Base-by-base conservation (phyloP, 2,888 invertebrate genomes). In the Pilophorus perplexus region DNA sequence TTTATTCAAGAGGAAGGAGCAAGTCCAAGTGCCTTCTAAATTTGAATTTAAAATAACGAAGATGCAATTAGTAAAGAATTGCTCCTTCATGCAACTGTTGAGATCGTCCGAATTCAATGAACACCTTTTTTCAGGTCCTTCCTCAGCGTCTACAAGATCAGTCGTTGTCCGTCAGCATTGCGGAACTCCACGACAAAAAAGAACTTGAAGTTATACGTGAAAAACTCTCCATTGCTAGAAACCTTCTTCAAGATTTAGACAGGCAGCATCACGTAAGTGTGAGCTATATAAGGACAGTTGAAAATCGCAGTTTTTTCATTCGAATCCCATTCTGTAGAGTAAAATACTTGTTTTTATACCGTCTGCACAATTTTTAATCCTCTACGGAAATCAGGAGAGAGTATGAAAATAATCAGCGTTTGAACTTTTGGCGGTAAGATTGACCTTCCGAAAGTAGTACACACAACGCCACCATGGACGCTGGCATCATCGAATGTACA, bases 121-220 rank as follows among this genome's bases (percentile, higher is more conserved):
- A 12, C 33, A 10, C 16, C 42, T 6, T 60, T 48, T 66, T 69
- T 0, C 77, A 88, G 83, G 86, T 93, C n/a, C 76, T 93, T 12
- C 93, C 94, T 0, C 88, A 89, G 73, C 84, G 96, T 8, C 87
- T 97, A 66, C 93, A 94, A 75, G 94, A 96, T 76, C 96, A 96
- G 95, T 88, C 91, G 18, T 80, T 92, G 18, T 88, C 89, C 2
- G 84, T 89, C 0, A 93, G 93, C 74, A 83, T 85, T 16, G 93
- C 95, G 0, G 96, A 96, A 75, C 89, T 90, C 73, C 85, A 85
- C 73, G 95, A 86, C 74, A 84, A 75, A 82, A 85, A 71, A 82
- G 84, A 70, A 79, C 84, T 89, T 22, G 88, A 87, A 72, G 83
- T 82, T 66, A 88, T 97, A 28, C 84, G 94, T 23, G 84, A 86